Conservation (phyloP, 2,797 vertebrate species). For the Tarsius wallacei region DNA sequence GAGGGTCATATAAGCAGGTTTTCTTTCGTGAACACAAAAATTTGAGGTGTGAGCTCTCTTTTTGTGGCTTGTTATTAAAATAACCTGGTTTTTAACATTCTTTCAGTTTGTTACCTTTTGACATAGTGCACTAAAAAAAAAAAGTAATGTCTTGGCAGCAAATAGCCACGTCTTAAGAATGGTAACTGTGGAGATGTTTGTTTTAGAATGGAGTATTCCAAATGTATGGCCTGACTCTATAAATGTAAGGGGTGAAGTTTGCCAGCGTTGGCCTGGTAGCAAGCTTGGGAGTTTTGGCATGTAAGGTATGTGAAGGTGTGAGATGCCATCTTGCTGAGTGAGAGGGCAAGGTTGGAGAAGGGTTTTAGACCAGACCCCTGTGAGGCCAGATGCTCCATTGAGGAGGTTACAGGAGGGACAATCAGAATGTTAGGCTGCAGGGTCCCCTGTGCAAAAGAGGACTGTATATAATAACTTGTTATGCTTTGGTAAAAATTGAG, state of each 20-base stretch:
- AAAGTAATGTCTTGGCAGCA: constrained; percentile 77
- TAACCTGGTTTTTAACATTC: constrained; percentile 85
- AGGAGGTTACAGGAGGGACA: background rate
- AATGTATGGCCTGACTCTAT: constrained; percentile 70
- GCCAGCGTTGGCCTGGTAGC: constrained; percentile 66
- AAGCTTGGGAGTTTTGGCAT: constrained; percentile 40
- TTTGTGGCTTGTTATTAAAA: constrained; percentile 84
- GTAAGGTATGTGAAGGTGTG: constrained; percentile 61
- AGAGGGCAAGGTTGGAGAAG: background rate
- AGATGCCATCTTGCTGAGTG: constrained; percentile 75
- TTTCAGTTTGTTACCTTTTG: constrained; percentile 88
- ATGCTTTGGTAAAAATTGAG: background rate
- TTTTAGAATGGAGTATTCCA: constrained; percentile 83
- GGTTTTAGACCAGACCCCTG: background rate
- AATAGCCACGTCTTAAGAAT: constrained; percentile 73
- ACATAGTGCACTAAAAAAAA: constrained; percentile 76
- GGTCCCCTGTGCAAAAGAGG: background rate
- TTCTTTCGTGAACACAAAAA: constrained; percentile 60
- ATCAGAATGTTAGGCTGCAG: rapidly evolving
- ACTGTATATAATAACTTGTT: background rate
- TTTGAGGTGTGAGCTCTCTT: constrained; percentile 72
- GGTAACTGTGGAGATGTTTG: constrained; percentile 87
- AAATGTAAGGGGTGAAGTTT: constrained; percentile 14
- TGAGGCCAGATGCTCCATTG: background rate
- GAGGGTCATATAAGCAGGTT: background rate